phyloP scores from a whole-genome alignment of 2,888 invertebrate genomes.

The Cephus pulcher region DNA sequence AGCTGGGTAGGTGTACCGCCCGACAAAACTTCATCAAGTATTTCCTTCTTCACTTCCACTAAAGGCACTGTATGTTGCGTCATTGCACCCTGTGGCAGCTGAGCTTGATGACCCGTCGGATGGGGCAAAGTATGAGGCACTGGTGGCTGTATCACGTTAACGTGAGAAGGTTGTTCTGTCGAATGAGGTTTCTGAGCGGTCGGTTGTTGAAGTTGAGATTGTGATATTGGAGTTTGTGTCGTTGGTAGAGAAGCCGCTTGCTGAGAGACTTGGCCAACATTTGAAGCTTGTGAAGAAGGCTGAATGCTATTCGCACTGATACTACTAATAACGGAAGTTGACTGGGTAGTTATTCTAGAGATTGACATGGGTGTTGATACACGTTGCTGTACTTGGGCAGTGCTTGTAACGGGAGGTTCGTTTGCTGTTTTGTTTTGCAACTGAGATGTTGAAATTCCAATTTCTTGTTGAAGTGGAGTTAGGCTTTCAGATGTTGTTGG shows the following conservation, averaged over 20 bases:
- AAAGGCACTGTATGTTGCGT: slow-evolving; percentile 67
- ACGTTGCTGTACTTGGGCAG: slow-evolving; percentile 15
- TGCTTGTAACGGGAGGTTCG: slow-evolving; percentile 9
- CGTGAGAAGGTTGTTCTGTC: slow-evolving; percentile 61
- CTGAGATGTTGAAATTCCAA: slow-evolving; percentile 1
- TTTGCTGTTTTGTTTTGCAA: slow-evolving; percentile 16
- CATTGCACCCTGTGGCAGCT: slow-evolving; percentile 60
- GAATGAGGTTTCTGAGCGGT: slow-evolving; percentile 56
- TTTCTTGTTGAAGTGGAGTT: slow-evolving; percentile 9
- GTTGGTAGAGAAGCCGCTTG: background rate
- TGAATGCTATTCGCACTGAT: slow-evolving; percentile 34
- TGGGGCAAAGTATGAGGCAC: slow-evolving; percentile 62
- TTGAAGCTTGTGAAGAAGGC: slow-evolving; percentile 18
- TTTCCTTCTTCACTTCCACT: slow-evolving; percentile 79
- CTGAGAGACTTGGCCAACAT: background rate
- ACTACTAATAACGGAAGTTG: slow-evolving; percentile 41
- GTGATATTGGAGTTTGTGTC: background rate
- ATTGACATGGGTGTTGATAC: slow-evolving; percentile 21
- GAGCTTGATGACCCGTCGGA: slow-evolving; percentile 66
- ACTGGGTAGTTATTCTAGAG: slow-evolving; percentile 35
- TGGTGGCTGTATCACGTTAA: slow-evolving; percentile 67
- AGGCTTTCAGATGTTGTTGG: slow-evolving; percentile 21
- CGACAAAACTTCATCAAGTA: slow-evolving; percentile 73
- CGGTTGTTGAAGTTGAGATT: slow-evolving; percentile 38
- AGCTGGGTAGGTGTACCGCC: slow-evolving; percentile 54